Conservation (phyloP, 2,113 vertebrate species). For the Dolichallabes microphthalmus region DNA sequence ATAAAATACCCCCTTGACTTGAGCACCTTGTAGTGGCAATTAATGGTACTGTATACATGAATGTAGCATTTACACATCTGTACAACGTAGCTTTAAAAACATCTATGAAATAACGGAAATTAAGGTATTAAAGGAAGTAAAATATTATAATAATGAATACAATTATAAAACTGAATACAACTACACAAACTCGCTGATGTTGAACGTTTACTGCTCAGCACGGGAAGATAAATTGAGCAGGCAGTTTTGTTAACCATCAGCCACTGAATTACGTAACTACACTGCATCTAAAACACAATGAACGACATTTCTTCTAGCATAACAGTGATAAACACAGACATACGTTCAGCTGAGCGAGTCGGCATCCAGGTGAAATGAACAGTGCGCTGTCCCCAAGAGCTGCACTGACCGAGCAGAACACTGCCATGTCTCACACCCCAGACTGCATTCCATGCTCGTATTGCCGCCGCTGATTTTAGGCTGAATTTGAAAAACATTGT, state of each 20-base stretch:
- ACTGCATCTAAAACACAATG: not conserved
- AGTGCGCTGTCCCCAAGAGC: slow-evolving; percentile 20
- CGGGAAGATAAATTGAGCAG: not conserved
- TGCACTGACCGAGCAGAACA: slow-evolving; percentile 33
- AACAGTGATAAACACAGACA: not conserved
- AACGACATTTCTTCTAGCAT: not conserved
- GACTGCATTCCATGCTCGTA: slow-evolving; percentile 56
- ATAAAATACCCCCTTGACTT: not conserved
- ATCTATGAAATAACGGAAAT: too few species aligned
- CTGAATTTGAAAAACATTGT: slow-evolving; percentile 55
- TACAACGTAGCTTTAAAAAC: not conserved
- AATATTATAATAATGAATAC: too few species aligned
- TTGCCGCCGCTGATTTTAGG: slow-evolving; percentile 52
- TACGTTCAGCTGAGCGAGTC: slow-evolving; percentile 13
- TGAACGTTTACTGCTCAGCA: not conserved
- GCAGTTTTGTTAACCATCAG: not conserved
- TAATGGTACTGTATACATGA: not conserved
- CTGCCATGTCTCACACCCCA: slow-evolving; percentile 24
- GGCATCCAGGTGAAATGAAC: not conserved
- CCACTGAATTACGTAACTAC: not conserved
- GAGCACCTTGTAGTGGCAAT: not conserved
- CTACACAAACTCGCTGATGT: not conserved
- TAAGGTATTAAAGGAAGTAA: too few species aligned
- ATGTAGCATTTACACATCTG: not conserved
- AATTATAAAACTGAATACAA: not conserved